Conservation (phyloP, 2,888 invertebrate species). For the Dendrolimus pini region DNA sequence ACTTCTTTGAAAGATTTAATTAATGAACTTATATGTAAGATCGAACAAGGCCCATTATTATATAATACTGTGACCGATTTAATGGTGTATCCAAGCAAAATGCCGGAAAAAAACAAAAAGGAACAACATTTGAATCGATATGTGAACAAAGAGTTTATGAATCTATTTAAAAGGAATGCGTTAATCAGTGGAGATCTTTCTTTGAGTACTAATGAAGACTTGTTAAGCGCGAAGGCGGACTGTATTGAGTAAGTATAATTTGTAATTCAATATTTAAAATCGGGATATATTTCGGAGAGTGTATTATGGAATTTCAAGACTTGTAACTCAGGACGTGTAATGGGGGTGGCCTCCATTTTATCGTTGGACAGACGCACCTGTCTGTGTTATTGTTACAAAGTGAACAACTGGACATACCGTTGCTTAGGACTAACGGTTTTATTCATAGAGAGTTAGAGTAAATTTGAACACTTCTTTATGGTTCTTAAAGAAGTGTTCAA, state of each 20-base stretch:
- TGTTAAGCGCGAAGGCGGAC: slow-evolving; percentile 44
- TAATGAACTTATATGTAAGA: slow-evolving; percentile 53
- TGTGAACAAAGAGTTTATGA: slow-evolving; percentile 43
- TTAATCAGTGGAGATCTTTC: too few relatives aligned
- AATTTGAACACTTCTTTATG: too few relatives aligned
- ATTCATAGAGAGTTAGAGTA: too few relatives aligned
- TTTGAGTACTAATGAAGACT: slow-evolving; percentile 21
- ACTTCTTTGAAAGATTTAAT: slow-evolving; percentile 73
- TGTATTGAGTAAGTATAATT: slow-evolving; percentile 63
- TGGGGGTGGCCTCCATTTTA: too few relatives aligned
- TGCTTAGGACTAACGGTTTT: too few relatives aligned
- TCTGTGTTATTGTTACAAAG: too few relatives aligned
- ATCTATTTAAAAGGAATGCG: slow-evolving; percentile 43
- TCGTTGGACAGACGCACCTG: too few relatives aligned
- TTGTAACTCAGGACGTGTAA: too few relatives aligned
- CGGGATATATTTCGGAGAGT: too few relatives aligned
- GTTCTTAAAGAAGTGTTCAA: too few relatives aligned
- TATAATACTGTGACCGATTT: slow-evolving; percentile 53
- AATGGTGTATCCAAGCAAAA: slow-evolving; percentile 65
- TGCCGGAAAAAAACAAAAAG: slow-evolving; percentile 28
- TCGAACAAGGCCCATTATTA: slow-evolving; percentile 39
- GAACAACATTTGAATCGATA: slow-evolving; percentile 65
- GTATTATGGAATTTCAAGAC: too few relatives aligned
- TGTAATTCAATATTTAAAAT: background rate
- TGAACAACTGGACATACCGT: too few relatives aligned